Conservation (phyloP, 2,888 invertebrate species). For the Xanthorhoe designata region DNA sequence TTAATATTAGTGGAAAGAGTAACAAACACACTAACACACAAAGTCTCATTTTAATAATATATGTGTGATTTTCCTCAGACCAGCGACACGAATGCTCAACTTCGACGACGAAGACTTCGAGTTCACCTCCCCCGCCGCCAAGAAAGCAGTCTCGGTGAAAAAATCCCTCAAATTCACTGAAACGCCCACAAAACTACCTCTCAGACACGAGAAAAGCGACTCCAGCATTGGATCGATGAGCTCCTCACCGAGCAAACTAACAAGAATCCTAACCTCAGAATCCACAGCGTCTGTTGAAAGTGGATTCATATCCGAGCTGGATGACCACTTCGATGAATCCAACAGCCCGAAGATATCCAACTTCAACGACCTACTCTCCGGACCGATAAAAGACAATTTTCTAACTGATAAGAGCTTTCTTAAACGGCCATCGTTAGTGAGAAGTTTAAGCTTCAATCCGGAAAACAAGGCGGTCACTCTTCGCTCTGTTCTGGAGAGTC, state of each 20-base stretch:
- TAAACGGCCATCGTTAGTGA: constrained; percentile 55
- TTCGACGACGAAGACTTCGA: constrained; percentile 77
- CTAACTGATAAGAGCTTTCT: constrained; percentile 54
- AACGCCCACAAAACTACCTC: constrained; percentile 58
- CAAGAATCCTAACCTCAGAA: constrained; percentile 64
- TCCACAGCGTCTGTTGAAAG: constrained; percentile 78
- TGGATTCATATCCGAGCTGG: constrained; percentile 78
- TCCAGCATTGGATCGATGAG: constrained; percentile 71
- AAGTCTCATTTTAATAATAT: background rate
- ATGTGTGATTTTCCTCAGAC: constrained; percentile 50
- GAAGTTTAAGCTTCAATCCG: constrained; percentile 72
- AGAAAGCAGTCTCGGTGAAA: constrained; percentile 65
- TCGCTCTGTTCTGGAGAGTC: constrained; percentile 66
- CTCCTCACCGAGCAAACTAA: constrained; percentile 55
- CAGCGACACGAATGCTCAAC: constrained; percentile 72
- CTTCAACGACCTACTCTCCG: constrained; percentile 70
- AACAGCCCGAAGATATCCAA: constrained; percentile 75
- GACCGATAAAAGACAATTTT: constrained; percentile 66
- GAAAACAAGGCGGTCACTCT: constrained; percentile 61
- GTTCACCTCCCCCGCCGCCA: constrained; percentile 72
- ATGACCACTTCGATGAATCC: constrained; percentile 65
- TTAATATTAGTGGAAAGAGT: no score
- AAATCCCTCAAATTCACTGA: constrained; percentile 74
- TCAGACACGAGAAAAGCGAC: constrained; percentile 66
- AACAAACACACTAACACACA: no score